A percentile compares a stretch with the other conserved stretches of the same genome.
Evolutionary conservation across 2,797 vertebrate genomes (phyloP).

Genomic region (Manis pentadactyla): DNA sequence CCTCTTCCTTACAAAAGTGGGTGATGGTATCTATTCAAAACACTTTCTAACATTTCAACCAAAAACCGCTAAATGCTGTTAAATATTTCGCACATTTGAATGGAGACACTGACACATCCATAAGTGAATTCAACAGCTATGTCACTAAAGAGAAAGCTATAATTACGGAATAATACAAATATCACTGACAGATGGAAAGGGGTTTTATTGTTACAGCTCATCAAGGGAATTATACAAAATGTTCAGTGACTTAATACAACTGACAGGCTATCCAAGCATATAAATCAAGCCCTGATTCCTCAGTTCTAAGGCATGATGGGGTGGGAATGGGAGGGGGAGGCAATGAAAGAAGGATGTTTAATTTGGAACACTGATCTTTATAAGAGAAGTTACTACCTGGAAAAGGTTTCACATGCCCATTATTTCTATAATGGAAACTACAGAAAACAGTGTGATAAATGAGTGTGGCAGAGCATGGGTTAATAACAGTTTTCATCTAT

Average conservation of each 20-base stretch:
- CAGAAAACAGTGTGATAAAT: neutral
- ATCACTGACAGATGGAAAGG: slow-evolving; percentile 52
- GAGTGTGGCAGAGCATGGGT: neutral
- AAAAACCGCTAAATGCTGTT: slow-evolving; percentile 52
- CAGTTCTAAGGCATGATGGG: neutral
- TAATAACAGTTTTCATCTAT: neutral
- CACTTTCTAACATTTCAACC: slow-evolving; percentile 62
- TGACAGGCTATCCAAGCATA: neutral
- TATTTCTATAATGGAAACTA: slow-evolving; percentile 4
- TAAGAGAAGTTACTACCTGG: neutral
- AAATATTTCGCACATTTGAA: slow-evolving; percentile 67
- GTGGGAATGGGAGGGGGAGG: accelerated
- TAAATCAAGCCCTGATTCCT: neutral
- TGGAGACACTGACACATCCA: slow-evolving; percentile 38
- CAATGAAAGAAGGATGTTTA: neutral
- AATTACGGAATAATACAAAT: slow-evolving; percentile 67
- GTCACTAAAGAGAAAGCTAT: slow-evolving; percentile 55
- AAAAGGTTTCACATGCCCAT: neutral
- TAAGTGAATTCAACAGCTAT: slow-evolving; percentile 55
- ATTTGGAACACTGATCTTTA: neutral
- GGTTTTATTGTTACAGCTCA: slow-evolving; percentile 34
- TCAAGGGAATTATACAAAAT: slow-evolving; percentile 14
- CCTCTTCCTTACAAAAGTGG: slow-evolving; percentile 58
- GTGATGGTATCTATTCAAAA: slow-evolving; percentile 55
- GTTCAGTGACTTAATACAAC: neutral